These are phyloP conservation scores for Brachynemurus nebulosus DNA, from an alignment of 2,888 invertebrate species.

Conservation along the genomic window DNA sequence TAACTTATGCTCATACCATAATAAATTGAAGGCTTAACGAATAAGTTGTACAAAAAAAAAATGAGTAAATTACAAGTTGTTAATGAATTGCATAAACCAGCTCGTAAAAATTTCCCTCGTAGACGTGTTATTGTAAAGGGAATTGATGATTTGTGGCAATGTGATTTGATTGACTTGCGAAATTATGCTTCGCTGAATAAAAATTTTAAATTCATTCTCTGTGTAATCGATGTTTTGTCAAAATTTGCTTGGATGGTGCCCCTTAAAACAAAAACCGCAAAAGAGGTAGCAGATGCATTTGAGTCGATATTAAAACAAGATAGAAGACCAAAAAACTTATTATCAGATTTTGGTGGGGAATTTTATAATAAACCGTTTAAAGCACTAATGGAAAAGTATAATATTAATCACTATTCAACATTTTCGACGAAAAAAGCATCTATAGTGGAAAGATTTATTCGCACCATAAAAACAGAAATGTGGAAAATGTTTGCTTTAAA, in stretches of 20 bases:
- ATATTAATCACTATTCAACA: constrained; percentile 13
- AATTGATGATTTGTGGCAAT: no score
- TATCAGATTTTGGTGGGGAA: constrained; percentile 19
- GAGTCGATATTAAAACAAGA: no score
- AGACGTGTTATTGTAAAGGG: no score
- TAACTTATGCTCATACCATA: no score
- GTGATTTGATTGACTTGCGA: not conserved
- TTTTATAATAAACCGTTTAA: constrained; percentile 20
- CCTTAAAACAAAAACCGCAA: no score
- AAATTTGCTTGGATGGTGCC: not conserved
- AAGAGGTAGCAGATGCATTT: no score
- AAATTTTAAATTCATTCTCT: constrained; percentile 1
- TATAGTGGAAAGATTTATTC: constrained; percentile 20
- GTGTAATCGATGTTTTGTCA: not conserved
- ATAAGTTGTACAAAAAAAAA: no score
- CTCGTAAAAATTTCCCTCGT: no score
- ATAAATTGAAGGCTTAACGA: no score
- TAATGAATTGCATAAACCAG: no score
- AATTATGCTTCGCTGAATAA: not conserved
- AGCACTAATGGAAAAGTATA: constrained; percentile 18
- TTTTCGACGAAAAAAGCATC: constrained; percentile 17
- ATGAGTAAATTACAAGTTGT: no score
- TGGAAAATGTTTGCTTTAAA: constrained; percentile 21
- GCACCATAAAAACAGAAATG: constrained; percentile 20
- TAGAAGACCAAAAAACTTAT: no score